Percentiles rank a stretch among this genome's conserved stretches.
Conservation (phyloP, 2,888 invertebrate species). For the Phragmatobia fuliginosa region DNA sequence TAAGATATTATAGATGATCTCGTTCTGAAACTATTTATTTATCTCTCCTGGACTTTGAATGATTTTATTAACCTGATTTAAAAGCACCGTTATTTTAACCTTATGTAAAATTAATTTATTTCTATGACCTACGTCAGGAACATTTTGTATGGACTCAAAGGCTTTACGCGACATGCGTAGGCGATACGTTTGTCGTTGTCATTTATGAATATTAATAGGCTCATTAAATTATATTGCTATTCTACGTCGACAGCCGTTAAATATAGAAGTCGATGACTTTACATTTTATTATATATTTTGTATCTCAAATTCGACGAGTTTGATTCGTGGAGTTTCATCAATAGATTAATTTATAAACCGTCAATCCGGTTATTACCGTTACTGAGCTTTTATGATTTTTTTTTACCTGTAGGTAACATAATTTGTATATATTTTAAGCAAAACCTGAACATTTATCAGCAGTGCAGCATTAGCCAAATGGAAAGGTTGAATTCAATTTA, state of each 20-base stretch:
- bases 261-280: not conserved
- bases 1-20: not conserved
- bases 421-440: not conserved
- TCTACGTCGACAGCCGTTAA: not conserved
- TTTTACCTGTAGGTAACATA: not conserved
- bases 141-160: not conserved
- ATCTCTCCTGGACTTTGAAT: not conserved
- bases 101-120: not conserved
- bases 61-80: not conserved
- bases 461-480: not conserved
- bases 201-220: not conserved
- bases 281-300: not conserved
- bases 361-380: not conserved
- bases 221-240: conserved; percentile 1
- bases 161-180: not conserved
- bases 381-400: not conserved
- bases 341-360: not conserved
- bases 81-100: not conserved
- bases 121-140: not conserved
- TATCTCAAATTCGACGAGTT: not conserved
- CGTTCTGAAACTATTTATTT: not conserved
- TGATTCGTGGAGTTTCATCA: not conserved
- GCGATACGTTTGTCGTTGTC: not conserved
- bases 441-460: not conserved
- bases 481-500: not conserved